Evolutionary conservation across 1,140 invertebrate genomes (phyloP).

Genomic region (Bathynomus jamesi): DNA sequence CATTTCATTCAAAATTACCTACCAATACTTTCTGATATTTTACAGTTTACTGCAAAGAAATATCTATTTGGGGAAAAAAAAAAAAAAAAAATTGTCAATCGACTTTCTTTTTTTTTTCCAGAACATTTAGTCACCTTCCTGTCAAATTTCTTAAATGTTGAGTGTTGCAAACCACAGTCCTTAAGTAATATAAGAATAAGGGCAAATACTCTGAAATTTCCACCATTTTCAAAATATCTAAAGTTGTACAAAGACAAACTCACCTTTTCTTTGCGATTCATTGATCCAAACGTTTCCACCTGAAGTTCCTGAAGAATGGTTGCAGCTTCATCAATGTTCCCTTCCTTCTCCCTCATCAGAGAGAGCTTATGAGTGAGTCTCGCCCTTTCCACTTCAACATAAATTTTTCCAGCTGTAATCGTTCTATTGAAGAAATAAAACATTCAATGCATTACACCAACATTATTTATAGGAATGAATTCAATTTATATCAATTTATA

Average conservation of each 20-base stretch:
- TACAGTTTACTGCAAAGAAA: no score
- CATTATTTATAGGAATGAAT: no score
- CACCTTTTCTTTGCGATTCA: constrained; percentile 94
- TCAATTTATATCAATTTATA: no score
- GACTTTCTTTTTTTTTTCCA: background rate
- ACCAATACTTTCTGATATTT: no score
- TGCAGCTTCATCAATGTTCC: constrained; percentile 80
- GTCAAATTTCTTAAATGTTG: background rate
- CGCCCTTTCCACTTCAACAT: constrained; percentile 98
- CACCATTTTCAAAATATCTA: no score
- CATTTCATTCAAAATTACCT: no score
- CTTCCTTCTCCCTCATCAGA: constrained; percentile 87
- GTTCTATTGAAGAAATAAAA: constrained; percentile 15
- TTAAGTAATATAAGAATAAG: background rate
- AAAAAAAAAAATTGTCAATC: background rate
- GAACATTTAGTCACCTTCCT: background rate
- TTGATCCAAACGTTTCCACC: constrained; percentile 98
- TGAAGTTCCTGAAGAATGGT: constrained; percentile 93
- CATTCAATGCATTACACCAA: no score
- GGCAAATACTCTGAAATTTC: background rate
- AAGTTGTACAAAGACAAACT: no score
- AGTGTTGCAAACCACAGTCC: background rate
- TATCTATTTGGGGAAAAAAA: no score
- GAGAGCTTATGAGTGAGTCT: constrained; percentile 89
- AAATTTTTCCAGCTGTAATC: constrained; percentile 60